Evolutionary conservation across 2,888 invertebrate genomes (phyloP).

Genomic region (Dorcus parallelipipedus): DNA sequence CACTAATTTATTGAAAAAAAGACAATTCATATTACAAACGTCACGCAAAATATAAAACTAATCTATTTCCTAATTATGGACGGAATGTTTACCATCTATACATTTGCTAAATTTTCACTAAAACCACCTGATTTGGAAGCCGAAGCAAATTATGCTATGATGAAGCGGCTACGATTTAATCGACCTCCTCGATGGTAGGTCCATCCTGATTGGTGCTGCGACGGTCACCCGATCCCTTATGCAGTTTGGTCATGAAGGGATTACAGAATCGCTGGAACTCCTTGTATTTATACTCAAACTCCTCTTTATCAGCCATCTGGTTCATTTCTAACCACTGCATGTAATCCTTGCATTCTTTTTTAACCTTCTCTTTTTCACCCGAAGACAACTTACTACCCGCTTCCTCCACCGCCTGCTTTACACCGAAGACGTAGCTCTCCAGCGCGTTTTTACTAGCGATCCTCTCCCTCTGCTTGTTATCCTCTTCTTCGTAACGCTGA

Average conservation of each 20-base stretch:
- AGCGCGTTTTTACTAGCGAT: conserved; percentile 70
- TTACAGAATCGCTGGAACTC: conserved; percentile 59
- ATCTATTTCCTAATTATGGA: no score
- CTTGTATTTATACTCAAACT: conserved; percentile 59
- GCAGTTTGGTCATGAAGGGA: conserved; percentile 58
- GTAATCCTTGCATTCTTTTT: conserved; percentile 56
- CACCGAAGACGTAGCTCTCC: conserved; percentile 67
- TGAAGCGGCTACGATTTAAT: conserved; percentile 24
- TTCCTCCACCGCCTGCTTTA: conserved; percentile 67
- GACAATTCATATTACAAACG: no score
- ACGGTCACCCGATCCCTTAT: conserved; percentile 34
- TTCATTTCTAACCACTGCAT: conserved; percentile 71
- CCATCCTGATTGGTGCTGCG: conserved; percentile 26
- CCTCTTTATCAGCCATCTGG: conserved; percentile 61
- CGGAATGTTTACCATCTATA: no score
- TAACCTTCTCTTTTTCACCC: conserved; percentile 47
- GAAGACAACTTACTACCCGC: conserved; percentile 60
- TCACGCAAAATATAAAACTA: no score
- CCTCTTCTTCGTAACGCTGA: conserved; percentile 69
- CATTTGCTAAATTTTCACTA: no score
- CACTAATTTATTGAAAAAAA: no score
- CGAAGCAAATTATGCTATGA: neutral
- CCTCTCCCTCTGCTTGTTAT: conserved; percentile 65
- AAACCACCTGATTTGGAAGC: no score
- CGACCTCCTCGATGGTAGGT: conserved; percentile 47